These are phyloP conservation scores for Hormaphis cornu DNA, from an alignment of 1,140 invertebrate genomes.

Conservation along the genomic window DNA sequence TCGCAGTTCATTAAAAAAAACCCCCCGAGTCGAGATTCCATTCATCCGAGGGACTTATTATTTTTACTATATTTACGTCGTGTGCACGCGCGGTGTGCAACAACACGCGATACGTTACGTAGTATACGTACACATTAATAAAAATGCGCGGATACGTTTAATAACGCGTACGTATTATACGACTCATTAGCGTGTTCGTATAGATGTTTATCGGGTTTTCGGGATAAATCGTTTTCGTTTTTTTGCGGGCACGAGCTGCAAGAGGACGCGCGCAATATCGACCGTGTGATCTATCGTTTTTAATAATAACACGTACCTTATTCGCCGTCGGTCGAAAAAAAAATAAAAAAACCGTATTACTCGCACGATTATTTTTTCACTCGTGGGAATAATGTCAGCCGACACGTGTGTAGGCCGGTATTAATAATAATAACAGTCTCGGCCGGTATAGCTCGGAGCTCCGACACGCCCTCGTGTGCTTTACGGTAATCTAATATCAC, in stretches of 20 bases:
- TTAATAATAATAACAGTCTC: no score
- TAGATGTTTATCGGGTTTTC: no score
- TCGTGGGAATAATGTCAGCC: constrained; percentile 31
- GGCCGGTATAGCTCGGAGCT: constrained; percentile 15
- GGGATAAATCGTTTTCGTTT: background rate
- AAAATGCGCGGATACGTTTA: no score
- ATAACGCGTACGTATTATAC: background rate
- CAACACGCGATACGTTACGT: no score
- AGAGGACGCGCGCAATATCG: background rate
- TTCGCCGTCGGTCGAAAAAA: constrained; percentile 12
- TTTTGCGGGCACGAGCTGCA: constrained; percentile 9
- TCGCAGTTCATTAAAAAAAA: no score
- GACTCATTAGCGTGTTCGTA: constrained; percentile 32
- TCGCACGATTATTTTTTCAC: background rate
- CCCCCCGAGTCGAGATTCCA: no score
- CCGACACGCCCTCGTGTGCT: background rate
- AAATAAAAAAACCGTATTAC: constrained; percentile 1
- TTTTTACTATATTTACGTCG: no score
- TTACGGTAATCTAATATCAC: no score
- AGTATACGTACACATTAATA: no score
- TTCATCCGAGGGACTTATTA: no score
- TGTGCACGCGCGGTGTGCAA: no score
- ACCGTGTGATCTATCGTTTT: constrained; percentile 30
- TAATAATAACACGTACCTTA: constrained; percentile 19
- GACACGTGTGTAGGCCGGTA: background rate